These are phyloP conservation scores for Apostichopus japonicus DNA, from an alignment of 35 echinoderm and acorn worm genomes.

Conservation along the genomic window DNA sequence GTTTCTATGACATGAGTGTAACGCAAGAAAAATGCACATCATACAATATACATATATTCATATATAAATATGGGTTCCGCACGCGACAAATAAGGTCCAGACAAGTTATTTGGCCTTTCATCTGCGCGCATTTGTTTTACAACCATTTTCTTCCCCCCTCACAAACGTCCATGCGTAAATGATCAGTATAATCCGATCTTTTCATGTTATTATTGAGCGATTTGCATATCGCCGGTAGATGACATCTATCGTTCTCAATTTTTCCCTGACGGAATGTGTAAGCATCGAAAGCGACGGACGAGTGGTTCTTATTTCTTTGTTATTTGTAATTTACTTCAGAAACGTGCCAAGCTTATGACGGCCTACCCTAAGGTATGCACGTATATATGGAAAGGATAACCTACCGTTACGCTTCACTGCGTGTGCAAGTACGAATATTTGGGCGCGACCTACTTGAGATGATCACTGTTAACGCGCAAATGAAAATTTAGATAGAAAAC, in stretches of 20 bases:
- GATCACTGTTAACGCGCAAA: conserved; percentile 44
- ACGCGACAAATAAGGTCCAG: too few species aligned
- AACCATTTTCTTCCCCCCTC: too few species aligned
- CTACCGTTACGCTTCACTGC: neutral
- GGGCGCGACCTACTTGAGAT: conserved; percentile 34
- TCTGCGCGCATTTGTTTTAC: too few species aligned
- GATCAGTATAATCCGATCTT: neutral
- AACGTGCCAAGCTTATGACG: conserved; percentile 2
- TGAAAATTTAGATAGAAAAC: neutral
- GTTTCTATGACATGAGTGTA: conserved; percentile 23
- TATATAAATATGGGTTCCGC: neutral
- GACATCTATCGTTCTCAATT: conserved; percentile 33
- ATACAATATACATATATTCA: conserved; percentile 10
- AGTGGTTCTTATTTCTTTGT: conserved; percentile 17
- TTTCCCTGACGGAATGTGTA: neutral
- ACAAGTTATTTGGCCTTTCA: too few species aligned
- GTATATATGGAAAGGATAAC: neutral
- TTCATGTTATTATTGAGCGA: conserved; percentile 29
- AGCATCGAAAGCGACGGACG: neutral
- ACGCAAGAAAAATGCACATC: conserved; percentile 15
- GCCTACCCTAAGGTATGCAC: conserved; percentile 20
- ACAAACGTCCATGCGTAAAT: conserved; percentile 5
- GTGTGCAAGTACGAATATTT: conserved; percentile 13
- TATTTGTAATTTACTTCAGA: conserved; percentile 5
- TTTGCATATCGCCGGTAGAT: conserved; percentile 13